Conservation (phyloP, 2,888 invertebrate genomes). For the Leptinotarsa peninsularis region DNA sequence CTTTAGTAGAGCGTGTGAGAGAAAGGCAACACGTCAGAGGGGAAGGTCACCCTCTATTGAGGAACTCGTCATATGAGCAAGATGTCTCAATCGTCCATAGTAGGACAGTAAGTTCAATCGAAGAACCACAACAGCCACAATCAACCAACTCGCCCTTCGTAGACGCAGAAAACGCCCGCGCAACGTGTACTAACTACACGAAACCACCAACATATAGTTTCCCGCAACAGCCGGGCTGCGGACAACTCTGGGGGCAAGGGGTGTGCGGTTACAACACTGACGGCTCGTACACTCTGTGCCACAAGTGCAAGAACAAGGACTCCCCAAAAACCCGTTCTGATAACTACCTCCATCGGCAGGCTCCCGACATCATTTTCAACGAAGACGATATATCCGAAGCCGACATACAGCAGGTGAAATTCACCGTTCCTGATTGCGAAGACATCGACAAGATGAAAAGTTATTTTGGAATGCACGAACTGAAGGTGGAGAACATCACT, state of each 20-base stretch:
- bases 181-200: conserved; percentile 64
- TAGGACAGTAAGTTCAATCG: conserved; percentile 24
- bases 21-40: conserved; percentile 66
- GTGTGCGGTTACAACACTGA: conserved; percentile 66
- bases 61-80: conserved; percentile 34
- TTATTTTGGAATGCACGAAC: conserved; percentile 63
- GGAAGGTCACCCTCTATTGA: conserved; percentile 64
- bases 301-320: conserved; percentile 68
- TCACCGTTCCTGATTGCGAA: conserved; percentile 56
- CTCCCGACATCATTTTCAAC: conserved; percentile 65
- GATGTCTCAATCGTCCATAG: conserved; percentile 36
- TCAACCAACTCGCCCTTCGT: conserved; percentile 32
- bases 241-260: conserved; percentile 66
- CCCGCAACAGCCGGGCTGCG: conserved; percentile 71
- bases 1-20: conserved; percentile 54
- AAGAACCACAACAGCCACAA: conserved; percentile 20
- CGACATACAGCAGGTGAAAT: conserved; percentile 57
- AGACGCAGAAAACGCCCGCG: conserved; percentile 51
- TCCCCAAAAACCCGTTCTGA: conserved; percentile 46
- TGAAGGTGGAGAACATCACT: conserved; percentile 61
- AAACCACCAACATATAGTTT: conserved; percentile 65
- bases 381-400: conserved; percentile 61
- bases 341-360: conserved; percentile 53
- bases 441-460: conserved; percentile 58
- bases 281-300: conserved; percentile 68